A percentile compares a stretch with the other conserved stretches of the same genome.
Evolutionary conservation across 1,140 invertebrate genomes (phyloP).

Genomic region (Oryzaephilus surinamensis): DNA sequence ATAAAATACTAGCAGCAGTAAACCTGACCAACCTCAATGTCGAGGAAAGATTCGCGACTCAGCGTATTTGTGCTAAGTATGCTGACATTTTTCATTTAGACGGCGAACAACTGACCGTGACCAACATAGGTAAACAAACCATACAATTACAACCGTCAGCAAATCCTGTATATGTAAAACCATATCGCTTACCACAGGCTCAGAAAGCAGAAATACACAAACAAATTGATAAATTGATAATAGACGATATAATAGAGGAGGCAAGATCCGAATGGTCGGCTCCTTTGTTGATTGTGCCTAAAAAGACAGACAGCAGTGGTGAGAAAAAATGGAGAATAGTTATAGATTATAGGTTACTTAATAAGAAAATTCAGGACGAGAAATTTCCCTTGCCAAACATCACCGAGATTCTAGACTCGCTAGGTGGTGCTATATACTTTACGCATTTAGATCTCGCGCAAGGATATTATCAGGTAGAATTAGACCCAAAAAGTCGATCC

Average conservation of each 20-base stretch:
- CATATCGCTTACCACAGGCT: conserved; percentile 22
- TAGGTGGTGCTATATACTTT: too few species aligned
- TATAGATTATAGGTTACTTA: conserved; percentile 16
- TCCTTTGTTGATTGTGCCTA: conserved; percentile 21
- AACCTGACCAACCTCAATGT: too few species aligned
- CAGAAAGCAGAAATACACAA: conserved; percentile 19
- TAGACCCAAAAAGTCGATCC: too few species aligned
- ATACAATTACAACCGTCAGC: conserved; percentile 20
- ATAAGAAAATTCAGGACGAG: conserved; percentile 16
- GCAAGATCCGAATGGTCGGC: conserved; percentile 21
- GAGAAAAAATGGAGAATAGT: conserved; percentile 22
- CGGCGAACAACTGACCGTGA: conserved; percentile 19
- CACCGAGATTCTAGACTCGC: too few species aligned
- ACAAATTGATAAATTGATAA: conserved; percentile 14
- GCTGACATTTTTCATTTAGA: conserved; percentile 22
- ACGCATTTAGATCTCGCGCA: too few species aligned
- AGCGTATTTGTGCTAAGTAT: conserved; percentile 25
- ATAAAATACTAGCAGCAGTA: too few species aligned
- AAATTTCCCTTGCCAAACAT: too few species aligned
- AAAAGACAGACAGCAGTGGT: conserved; percentile 15
- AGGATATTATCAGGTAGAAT: too few species aligned
- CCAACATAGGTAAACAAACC: conserved; percentile 21
- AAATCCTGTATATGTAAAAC: conserved; percentile 24
- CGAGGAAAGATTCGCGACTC: conserved; percentile 19
- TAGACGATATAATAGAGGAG: conserved; percentile 21